phyloP scores from a whole-genome alignment of 2,888 invertebrate species.

The Pollenia amentaria region DNA sequence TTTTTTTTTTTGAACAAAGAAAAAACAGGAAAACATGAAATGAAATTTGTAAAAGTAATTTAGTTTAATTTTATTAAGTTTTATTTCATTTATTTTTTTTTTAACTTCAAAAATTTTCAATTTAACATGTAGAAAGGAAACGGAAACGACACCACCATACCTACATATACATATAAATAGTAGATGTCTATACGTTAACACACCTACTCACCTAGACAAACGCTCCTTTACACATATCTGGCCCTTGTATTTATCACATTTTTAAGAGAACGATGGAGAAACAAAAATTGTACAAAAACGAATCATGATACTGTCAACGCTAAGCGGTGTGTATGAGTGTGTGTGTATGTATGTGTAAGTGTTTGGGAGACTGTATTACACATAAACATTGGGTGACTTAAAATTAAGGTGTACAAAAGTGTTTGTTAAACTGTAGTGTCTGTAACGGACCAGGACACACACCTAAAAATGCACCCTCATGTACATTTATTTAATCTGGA shows the following conservation, averaged over 20 bases:
- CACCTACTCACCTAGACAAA: not conserved
- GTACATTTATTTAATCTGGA: not conserved
- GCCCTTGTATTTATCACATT: constrained; percentile 23
- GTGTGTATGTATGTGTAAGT: not conserved
- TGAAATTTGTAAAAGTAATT: constrained; percentile 69
- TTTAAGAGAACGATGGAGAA: not conserved
- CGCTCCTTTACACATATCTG: not conserved
- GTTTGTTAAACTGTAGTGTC: not conserved
- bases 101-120: constrained; percentile 58
- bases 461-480: not conserved
- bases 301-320: constrained; percentile 39
- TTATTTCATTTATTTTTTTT: not conserved
- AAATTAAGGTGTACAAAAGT: constrained; percentile 7
- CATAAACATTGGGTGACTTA: constrained; percentile 6
- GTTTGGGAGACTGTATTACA: not conserved
- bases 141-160: constrained; percentile 61
- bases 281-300: constrained; percentile 3
- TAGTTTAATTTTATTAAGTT: constrained; percentile 59
- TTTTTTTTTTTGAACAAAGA: not conserved
- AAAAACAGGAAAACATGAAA: constrained; percentile 42
- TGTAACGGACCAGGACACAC: not conserved
- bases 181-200: not conserved
- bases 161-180: not conserved
- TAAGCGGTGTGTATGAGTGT: constrained; percentile 6
- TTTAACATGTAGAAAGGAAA: constrained; percentile 62